These are phyloP conservation scores for Lepidochitona cinerea DNA, from an alignment of 2,888 invertebrate species.

Conservation along the genomic window DNA sequence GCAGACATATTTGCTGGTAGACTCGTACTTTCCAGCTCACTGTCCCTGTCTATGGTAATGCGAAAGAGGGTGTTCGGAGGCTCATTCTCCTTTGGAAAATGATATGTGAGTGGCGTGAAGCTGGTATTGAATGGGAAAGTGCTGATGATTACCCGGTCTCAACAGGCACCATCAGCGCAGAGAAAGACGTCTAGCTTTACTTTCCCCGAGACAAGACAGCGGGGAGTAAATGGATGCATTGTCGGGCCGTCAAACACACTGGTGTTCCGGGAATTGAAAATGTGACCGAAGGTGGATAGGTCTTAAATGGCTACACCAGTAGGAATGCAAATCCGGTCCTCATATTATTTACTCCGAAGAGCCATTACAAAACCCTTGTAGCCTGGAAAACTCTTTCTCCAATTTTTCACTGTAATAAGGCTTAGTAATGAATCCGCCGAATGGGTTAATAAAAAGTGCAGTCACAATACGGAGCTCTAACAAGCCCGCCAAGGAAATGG, in stretches of 20 bases:
- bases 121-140: background rate
- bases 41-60: background rate
- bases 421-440: background rate
- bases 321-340: background rate
- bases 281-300: background rate
- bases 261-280: background rate
- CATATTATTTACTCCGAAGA: background rate
- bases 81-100: background rate
- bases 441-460: slow-evolving; percentile 4
- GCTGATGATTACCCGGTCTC: too few relatives aligned
- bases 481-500: background rate
- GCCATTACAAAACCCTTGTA: background rate
- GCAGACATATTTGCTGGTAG: background rate
- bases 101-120: background rate
- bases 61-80: background rate
- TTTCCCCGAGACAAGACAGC: background rate
- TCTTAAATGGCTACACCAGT: background rate
- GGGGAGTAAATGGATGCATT: background rate
- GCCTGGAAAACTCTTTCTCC: background rate
- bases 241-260: background rate
- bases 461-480: background rate
- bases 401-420: background rate
- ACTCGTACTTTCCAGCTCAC: background rate
- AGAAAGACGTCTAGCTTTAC: too few relatives aligned
- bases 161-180: too few relatives aligned